These are phyloP conservation scores for Mionectes macconnelli DNA, from an alignment of 2,113 vertebrate genomes.

Conservation along the genomic window DNA sequence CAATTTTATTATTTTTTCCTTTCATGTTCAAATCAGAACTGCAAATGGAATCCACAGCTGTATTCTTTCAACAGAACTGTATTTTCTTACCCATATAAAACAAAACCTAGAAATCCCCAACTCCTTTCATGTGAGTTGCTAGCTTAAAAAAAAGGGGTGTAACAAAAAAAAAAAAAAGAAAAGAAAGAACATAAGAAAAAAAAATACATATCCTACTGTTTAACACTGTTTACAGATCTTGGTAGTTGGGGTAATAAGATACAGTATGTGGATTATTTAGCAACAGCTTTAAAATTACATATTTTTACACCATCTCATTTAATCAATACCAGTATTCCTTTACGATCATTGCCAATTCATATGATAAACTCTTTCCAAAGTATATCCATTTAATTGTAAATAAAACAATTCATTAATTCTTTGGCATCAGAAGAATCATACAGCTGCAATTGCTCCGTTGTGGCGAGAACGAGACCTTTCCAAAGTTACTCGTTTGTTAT, in stretches of 20 bases:
- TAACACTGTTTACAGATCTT: conserved; percentile 66
- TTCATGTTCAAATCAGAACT: conserved; percentile 50
- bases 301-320: conserved; percentile 37
- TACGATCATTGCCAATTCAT: conserved; percentile 27
- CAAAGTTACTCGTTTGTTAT: conserved; percentile 88
- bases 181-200: conserved; percentile 39
- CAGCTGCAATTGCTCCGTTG: conserved; percentile 82
- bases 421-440: conserved; percentile 80
- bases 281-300: conserved; percentile 45
- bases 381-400: conserved; percentile 29
- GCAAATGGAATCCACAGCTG: conserved; percentile 43
- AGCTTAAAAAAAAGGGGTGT: not conserved
- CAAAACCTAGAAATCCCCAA: conserved; percentile 47
- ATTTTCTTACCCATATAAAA: conserved; percentile 33
- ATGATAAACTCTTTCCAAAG: conserved; percentile 44
- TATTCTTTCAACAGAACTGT: conserved; percentile 13
- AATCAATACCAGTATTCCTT: conserved; percentile 54
- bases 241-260: conserved; percentile 54
- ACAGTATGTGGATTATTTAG: conserved; percentile 48
- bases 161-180: not conserved
- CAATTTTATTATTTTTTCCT: conserved; percentile 50
- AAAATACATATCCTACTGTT: conserved; percentile 42
- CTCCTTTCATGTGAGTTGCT: conserved; percentile 22
- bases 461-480: conserved; percentile 97
- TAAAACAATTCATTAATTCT: conserved; percentile 70